A percentile compares a stretch with the other conserved stretches of the same genome.
These are phyloP conservation scores for Piprites chloris DNA, from an alignment of 2,113 vertebrate genomes.

Conservation along the genomic window DNA sequence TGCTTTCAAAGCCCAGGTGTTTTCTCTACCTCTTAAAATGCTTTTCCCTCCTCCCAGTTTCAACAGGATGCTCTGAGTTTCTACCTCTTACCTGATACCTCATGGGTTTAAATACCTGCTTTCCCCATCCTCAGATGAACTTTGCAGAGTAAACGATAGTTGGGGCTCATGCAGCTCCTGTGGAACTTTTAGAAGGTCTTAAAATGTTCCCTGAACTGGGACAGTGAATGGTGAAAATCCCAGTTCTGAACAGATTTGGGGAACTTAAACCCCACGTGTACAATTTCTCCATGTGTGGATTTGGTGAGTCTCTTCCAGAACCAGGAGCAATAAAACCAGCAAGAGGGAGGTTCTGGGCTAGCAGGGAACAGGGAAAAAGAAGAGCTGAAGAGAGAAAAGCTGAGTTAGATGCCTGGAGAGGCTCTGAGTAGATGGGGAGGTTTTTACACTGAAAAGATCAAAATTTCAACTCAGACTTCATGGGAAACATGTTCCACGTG, in stretches of 20 bases:
- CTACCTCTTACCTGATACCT: not conserved
- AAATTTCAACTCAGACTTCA: not conserved
- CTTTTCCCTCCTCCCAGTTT: not conserved
- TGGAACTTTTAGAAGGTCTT: not conserved
- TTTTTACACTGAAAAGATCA: not conserved
- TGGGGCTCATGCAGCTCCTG: not conserved
- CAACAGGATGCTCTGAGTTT: not conserved
- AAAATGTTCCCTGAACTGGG: not conserved
- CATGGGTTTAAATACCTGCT: not conserved
- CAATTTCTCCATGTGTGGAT: rapidly evolving
- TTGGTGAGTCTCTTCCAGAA: not conserved
- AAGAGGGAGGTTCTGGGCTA: not conserved
- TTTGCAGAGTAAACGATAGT: not conserved
- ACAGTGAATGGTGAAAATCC: not conserved
- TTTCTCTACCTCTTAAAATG: not conserved
- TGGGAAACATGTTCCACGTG: not conserved
- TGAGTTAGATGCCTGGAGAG: not conserved
- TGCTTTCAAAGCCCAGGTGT: not conserved
- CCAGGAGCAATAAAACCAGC: not conserved
- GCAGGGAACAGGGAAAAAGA: not conserved
- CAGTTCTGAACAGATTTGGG: not conserved
- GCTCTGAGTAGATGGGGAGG: not conserved
- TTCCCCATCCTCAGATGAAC: not conserved
- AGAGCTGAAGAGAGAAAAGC: not conserved
- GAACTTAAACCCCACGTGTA: rapidly evolving